Evolutionary conservation across 2,113 vertebrate genomes (phyloP), one percentile per base, ranked within the genome.

Genomic region (Leptosomus discolor): DNA sequence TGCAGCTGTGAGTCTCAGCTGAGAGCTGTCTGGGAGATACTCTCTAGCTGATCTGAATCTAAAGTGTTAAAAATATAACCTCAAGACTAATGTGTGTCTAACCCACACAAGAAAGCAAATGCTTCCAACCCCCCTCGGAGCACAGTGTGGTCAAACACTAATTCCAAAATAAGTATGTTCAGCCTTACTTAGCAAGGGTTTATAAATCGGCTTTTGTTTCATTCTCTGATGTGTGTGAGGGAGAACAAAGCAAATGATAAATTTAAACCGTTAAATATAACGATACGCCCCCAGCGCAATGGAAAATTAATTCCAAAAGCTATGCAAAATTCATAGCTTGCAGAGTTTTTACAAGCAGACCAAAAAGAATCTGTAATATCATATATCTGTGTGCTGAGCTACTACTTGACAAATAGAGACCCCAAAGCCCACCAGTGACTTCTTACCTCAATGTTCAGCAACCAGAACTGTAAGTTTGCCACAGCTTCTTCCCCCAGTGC

Each of bases 381-480:
- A 36, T 41, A 8, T 70, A 37, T 36, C 32, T 74, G 50, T 1
- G 15, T 29, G 29, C 90, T 20, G 84, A 64, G 91, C 92, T 68
- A 19, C 48, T 17, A 6, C 41, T 15, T 71, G 93, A 95, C 61
- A 91, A 67, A 70, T 0, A 48, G 48, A 26, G 51, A 54, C 70
- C 74, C 94, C 53, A 15, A 76, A 85, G 93, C 34, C 90, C 92
- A 94, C 81, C 26, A 69, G 64, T 1, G 17, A 41, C 74, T 79
- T 53, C 97, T 98, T 92, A 99, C 99, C 99, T 99, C 99, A 3
- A 99, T 99, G 97, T 99, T 99, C 87, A 99, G 98, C 91, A 99
- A 97, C 99, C 99, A 99, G 92, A 99, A 99, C 98, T 99, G 99
- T 87, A 99, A 99, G 97, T 97, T 99, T 88, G 99, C 98, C 75